Evolutionary conservation across 2,113 vertebrate species (phyloP), one percentile per base, ranked within the genome.

Genomic region (Dromiciops gliroides): DNA sequence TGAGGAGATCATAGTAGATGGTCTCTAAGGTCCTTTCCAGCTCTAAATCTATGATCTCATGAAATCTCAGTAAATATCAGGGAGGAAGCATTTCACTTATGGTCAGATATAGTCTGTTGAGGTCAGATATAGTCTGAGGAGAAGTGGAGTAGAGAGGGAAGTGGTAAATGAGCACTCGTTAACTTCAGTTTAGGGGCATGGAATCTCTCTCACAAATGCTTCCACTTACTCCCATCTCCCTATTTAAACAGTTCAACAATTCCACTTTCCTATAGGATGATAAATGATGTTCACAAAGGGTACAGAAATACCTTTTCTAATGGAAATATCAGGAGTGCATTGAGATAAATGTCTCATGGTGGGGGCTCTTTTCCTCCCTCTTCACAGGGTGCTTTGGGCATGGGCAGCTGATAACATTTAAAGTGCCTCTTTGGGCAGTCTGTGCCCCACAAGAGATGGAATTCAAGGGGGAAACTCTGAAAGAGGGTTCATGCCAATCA

Each of bases 391-490:
- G 10, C 89, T 93, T n/a, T 90, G 51, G 25, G 22, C 53, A 56
- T 94, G 83, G 94, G 56, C 90, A 95, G 50, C 22, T 48, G 53
- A 90, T 48, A 95, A 91, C 31, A 89, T 52, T 23, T 23, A 50
- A 91, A 95, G n/a, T 89, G 44, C 90, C 47, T 50, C 67, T 83
- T 89, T 75, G 67, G 37, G 67, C 16, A 75, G 37, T 44, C 67
- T 75, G 14, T 75, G 67, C 37, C 67, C 67, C 16, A 7, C 2
- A 22, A 48, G 48, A 49, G 9, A 89, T 89, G 48, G 25, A 89
- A 49, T 89, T 75, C 37, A 75, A 89, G 22, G 89, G 14, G 89
- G 23, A 89, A 49, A 11, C 37, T 49, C 8, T 49, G 44, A 89
- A 49, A 89, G 26, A 28, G 23, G 48, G 26, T 89, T 48, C 8